A percentile compares a stretch with the other conserved stretches of the same genome.
Evolutionary conservation across 2,113 vertebrate species (phyloP).

Genomic region (Leucoraja erinaceus): DNA sequence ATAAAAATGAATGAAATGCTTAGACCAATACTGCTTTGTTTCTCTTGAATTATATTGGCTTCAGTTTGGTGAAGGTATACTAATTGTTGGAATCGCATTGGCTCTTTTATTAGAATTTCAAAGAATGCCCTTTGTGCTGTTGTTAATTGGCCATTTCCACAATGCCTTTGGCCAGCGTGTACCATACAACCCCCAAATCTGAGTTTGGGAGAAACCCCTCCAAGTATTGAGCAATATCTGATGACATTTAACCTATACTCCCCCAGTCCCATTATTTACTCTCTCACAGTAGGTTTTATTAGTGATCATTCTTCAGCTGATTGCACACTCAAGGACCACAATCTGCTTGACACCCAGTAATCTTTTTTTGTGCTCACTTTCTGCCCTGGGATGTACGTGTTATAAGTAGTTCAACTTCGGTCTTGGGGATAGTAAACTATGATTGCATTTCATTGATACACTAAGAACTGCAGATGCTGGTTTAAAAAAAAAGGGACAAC

Average conservation of each 20-base stretch:
- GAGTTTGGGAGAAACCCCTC: background rate
- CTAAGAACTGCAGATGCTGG: no score
- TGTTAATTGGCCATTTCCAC: background rate
- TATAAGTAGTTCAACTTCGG: background rate
- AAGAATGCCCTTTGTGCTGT: background rate
- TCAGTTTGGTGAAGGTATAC: constrained; percentile 29
- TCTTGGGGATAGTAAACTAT: background rate
- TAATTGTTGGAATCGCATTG: no score
- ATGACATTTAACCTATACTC: background rate
- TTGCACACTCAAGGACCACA: background rate
- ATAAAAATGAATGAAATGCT: constrained; percentile 42
- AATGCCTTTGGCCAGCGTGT: background rate
- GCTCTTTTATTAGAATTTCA: background rate
- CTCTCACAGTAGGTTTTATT: background rate
- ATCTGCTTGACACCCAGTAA: background rate
- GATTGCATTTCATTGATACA: background rate
- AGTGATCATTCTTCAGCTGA: background rate
- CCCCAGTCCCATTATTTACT: background rate
- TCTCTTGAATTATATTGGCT: constrained; percentile 43
- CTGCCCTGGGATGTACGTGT: background rate
- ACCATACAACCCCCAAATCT: background rate
- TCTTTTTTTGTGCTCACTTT: background rate
- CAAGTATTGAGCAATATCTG: background rate
- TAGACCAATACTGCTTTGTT: constrained; percentile 43
- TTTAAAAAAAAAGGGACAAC: no score